These are phyloP conservation scores for Aporophyla nigra DNA, from an alignment of 2,888 invertebrate genomes.

Conservation along the genomic window DNA sequence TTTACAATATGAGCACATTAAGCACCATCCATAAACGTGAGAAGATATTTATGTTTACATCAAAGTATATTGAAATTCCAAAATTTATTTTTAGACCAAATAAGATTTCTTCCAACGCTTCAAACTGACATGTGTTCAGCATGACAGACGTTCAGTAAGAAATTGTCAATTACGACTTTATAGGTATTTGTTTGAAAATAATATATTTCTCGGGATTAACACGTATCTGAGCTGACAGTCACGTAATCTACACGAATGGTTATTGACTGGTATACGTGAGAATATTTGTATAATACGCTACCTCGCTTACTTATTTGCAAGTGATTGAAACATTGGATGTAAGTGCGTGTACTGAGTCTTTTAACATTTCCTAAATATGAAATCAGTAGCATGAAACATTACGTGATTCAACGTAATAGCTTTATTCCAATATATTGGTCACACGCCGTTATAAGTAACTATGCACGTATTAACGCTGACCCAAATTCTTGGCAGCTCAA, in stretches of 20 bases:
- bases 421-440: constrained; percentile 63
- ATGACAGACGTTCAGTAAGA: constrained; percentile 44
- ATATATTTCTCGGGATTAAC: constrained; percentile 70
- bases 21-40: not conserved
- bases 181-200: constrained; percentile 60
- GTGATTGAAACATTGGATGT: constrained; percentile 45
- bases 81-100: constrained; percentile 17
- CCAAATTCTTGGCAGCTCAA: constrained; percentile 61
- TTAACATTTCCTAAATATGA: constrained; percentile 76
- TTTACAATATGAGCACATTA: not conserved
- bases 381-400: constrained; percentile 75
- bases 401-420: constrained; percentile 74
- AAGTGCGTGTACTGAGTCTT: constrained; percentile 74
- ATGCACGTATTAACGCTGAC: constrained; percentile 53
- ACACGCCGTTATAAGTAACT: constrained; percentile 44
- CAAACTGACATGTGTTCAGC: constrained; percentile 17
- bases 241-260: constrained; percentile 80
- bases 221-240: constrained; percentile 79
- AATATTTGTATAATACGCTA: constrained; percentile 83
- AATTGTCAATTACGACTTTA: constrained; percentile 63
- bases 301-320: constrained; percentile 65
- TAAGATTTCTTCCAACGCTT: constrained; percentile 6
- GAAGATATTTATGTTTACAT: not conserved
- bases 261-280: constrained; percentile 85
- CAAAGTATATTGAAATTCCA: not conserved